A percentile compares a stretch with the other conserved stretches of the same genome.
Conservation (phyloP, 2,113 vertebrate species). For the Callipepla californica region DNA sequence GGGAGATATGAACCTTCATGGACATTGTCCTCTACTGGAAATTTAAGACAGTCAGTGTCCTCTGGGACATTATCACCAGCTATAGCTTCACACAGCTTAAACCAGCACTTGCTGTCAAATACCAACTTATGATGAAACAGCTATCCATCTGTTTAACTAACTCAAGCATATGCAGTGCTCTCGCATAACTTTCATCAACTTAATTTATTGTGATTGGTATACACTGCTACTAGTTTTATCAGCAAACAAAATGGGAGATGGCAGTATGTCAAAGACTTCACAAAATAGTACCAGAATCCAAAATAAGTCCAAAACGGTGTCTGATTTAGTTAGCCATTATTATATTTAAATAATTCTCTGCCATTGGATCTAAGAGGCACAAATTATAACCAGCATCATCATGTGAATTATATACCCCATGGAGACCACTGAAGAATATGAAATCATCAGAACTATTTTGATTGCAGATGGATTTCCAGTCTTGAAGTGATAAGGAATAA, state of each 20-base stretch:
- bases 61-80: neutral
- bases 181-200: neutral
- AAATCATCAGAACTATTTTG: slow-evolving; percentile 66
- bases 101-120: neutral
- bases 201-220: neutral
- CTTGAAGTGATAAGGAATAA: slow-evolving; percentile 72
- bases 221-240: neutral
- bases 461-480: slow-evolving; percentile 57
- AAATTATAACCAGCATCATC: neutral
- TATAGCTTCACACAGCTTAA: neutral
- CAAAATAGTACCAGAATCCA: neutral
- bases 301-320: neutral
- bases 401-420: neutral
- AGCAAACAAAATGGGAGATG: neutral
- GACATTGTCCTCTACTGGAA: neutral
- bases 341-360: neutral
- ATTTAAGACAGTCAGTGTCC: neutral
- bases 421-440: slow-evolving; percentile 44
- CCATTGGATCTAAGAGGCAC: neutral
- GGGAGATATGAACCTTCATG: neutral
- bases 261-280: neutral
- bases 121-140: neutral
- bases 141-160: neutral
- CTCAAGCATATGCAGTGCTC: neutral
- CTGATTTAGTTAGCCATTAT: neutral